Evolutionary conservation across 1,140 invertebrate species (phyloP).

Genomic region (Hirudo medicinalis): DNA sequence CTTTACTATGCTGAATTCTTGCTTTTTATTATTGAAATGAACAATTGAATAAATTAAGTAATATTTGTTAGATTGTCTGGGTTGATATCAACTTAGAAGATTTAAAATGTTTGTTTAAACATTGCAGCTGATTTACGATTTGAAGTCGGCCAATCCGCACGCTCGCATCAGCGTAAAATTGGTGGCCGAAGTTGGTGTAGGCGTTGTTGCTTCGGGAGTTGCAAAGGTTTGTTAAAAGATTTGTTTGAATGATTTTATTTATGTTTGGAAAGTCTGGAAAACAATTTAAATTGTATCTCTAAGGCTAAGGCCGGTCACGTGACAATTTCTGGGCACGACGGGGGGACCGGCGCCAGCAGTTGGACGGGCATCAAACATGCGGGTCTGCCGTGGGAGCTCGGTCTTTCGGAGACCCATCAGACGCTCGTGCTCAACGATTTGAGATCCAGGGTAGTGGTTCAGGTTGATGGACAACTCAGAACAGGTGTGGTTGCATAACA

Average conservation of each 20-base stretch:
- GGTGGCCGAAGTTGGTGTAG: constrained; percentile 94
- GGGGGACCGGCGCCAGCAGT: constrained; percentile 89
- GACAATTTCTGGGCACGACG: constrained; percentile 94
- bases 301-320: constrained; percentile 95
- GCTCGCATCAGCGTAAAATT: constrained; percentile 93
- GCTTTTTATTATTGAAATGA: not conserved
- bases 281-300: not conserved
- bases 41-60: not conserved
- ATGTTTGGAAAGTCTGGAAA: not conserved
- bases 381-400: constrained; percentile 92
- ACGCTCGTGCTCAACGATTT: constrained; percentile 83
- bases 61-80: not conserved
- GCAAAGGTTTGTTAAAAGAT: constrained; percentile 58
- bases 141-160: constrained; percentile 90
- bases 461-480: constrained; percentile 52
- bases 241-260: constrained; percentile 9
- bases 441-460: constrained; percentile 78
- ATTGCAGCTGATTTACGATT: constrained; percentile 75
- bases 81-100: not conserved
- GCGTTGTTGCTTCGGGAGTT: constrained; percentile 90
- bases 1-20: not conserved
- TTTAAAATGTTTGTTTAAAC: constrained; percentile 9
- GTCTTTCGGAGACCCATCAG: constrained; percentile 93
- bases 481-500: constrained; percentile 27
- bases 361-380: constrained; percentile 89